phyloP scores from a whole-genome alignment of 2,797 vertebrate genomes.

The Dromococcyx pavoninus region DNA sequence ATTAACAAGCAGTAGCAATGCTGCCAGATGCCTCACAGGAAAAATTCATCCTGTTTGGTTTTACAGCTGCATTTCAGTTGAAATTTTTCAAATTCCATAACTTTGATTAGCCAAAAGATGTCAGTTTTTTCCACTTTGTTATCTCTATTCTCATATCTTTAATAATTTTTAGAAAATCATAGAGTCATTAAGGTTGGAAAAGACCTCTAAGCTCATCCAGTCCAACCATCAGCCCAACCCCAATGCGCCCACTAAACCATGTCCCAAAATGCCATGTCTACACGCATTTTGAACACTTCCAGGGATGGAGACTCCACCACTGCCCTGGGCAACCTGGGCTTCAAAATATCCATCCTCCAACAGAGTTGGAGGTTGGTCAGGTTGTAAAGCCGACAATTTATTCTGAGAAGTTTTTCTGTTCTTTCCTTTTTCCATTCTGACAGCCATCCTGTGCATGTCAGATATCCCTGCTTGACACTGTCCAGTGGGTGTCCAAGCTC shows the following conservation, averaged over 20 bases:
- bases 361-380: background rate
- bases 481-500: background rate
- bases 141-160: background rate
- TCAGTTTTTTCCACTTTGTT: background rate
- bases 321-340: no score
- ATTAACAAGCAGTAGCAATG: background rate
- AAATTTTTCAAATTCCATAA: background rate
- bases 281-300: no score
- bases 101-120: background rate
- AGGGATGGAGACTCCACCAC: no score
- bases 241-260: no score
- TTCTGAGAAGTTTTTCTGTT: background rate
- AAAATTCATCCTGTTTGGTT: background rate
- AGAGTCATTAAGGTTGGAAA: no score
- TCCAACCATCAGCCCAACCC: no score
- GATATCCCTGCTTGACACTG: background rate
- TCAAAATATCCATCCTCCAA: background rate
- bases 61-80: background rate
- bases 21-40: background rate
- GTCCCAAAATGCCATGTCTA: no score
- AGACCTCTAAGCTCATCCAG: no score
- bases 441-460: background rate
- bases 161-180: background rate
- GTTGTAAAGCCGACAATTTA: background rate
- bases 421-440: background rate